Conservation (phyloP, 2,113 vertebrate genomes). For the Lasiurus borealis region DNA sequence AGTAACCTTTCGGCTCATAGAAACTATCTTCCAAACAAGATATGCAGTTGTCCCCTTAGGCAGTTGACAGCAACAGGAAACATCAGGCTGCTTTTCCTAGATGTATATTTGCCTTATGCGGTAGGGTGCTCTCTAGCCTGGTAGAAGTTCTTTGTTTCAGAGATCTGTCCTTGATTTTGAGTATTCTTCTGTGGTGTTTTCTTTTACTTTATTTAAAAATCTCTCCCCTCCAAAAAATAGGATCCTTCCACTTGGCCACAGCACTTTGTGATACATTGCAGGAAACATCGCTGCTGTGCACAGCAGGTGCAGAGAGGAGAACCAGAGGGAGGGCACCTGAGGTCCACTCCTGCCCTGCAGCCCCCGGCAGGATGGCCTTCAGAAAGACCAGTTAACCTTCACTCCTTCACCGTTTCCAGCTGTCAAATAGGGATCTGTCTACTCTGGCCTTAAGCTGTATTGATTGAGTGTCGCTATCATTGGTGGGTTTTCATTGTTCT, state of each 20-base stretch:
- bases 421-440: background rate
- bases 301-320: background rate
- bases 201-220: slow-evolving; percentile 15
- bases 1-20: background rate
- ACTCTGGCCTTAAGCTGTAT: background rate
- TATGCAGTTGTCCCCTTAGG: background rate
- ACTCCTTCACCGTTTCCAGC: background rate
- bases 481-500: background rate
- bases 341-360: background rate
- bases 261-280: background rate
- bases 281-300: background rate
- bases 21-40: background rate
- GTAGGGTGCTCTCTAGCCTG: background rate
- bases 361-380: background rate
- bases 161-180: background rate
- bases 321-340: background rate
- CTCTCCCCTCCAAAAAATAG: background rate
- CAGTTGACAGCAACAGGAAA: background rate
- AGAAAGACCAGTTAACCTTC: background rate
- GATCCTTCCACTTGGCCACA: background rate
- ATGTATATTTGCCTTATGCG: background rate
- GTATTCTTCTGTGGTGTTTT: background rate
- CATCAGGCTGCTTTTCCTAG: background rate
- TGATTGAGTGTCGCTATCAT: background rate
- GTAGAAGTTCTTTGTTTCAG: background rate